phyloP scores from a whole-genome alignment of 2,888 invertebrate genomes.

The Torymus auratus region DNA sequence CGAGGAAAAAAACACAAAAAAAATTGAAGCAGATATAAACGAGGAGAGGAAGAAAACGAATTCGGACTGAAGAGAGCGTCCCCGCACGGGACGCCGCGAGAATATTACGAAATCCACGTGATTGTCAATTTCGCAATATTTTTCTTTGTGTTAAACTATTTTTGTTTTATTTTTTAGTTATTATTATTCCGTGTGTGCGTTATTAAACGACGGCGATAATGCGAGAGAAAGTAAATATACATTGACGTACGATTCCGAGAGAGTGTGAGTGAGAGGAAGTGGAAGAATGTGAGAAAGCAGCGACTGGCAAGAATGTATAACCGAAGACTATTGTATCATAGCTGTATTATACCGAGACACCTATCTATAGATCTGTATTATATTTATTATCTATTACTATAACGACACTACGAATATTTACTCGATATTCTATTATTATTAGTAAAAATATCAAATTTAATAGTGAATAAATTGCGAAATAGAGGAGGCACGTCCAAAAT shows the following conservation, averaged over 20 bases:
- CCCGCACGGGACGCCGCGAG: slow-evolving; percentile 34
- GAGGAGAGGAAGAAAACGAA: slow-evolving; percentile 59
- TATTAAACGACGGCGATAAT: slow-evolving; percentile 26
- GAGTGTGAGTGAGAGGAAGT: slow-evolving; percentile 34
- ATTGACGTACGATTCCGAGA: slow-evolving; percentile 25
- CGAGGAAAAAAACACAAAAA: slow-evolving; percentile 17
- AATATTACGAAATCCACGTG: slow-evolving; percentile 62
- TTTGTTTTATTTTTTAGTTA: slow-evolving; percentile 54
- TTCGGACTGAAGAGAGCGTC: slow-evolving; percentile 56
- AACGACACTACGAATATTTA: slow-evolving; percentile 73
- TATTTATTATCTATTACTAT: slow-evolving; percentile 71
- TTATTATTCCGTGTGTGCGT: slow-evolving; percentile 59
- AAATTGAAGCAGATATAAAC: not conserved
- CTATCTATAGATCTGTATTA: slow-evolving; percentile 76
- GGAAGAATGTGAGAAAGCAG: not conserved
- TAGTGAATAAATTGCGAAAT: slow-evolving; percentile 72
- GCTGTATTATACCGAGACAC: slow-evolving; percentile 74
- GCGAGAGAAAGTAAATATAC: not conserved
- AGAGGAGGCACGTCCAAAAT: slow-evolving; percentile 61
- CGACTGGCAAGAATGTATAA: slow-evolving; percentile 40
- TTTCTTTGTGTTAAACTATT: slow-evolving; percentile 53
- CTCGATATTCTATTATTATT: slow-evolving; percentile 75
- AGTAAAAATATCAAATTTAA: slow-evolving; percentile 75
- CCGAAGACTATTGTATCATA: slow-evolving; percentile 73
- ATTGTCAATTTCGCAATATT: slow-evolving; percentile 65